phyloP scores from a whole-genome alignment of 1,140 invertebrate genomes.

The Arctopsyche grandis region DNA sequence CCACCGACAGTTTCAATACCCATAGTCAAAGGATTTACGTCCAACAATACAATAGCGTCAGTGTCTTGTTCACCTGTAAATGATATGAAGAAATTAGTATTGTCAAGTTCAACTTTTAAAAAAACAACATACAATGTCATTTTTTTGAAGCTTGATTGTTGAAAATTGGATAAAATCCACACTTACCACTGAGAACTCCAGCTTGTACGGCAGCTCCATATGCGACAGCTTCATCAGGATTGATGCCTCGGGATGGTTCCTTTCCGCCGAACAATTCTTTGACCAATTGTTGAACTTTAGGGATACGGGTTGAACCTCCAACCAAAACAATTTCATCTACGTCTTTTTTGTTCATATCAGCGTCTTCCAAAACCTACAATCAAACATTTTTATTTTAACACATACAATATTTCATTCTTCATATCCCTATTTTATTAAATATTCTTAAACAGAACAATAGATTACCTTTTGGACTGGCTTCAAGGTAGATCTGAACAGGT shows the following conservation, averaged over 20 bases:
- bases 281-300: constrained; percentile 98
- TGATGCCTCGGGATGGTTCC: constrained; percentile 97
- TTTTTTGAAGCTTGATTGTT: neutral
- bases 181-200: constrained; percentile 85
- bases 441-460: too few species aligned
- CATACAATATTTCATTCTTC: too few species aligned
- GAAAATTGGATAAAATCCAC: too few species aligned
- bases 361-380: constrained; percentile 87
- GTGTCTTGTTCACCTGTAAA: constrained; percentile 85
- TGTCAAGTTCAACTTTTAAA: constrained; percentile 1
- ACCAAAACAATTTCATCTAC: constrained; percentile 99
- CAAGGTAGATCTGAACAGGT: constrained; percentile 97
- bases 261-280: constrained; percentile 99
- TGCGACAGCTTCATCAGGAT: constrained; percentile 98
- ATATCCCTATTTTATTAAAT: too few species aligned
- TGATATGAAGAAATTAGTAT: constrained; percentile 1
- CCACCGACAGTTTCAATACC: constrained; percentile 99
- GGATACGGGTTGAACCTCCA: constrained; percentile 98
- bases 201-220: constrained; percentile 99
- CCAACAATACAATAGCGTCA: constrained; percentile 95
- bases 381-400: neutral
- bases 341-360: constrained; percentile 98
- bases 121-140: neutral
- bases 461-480: constrained; percentile 94
- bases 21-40: constrained; percentile 98